Conservation (phyloP, 64 coral and sea anemone genomes). For the Pocillopora damicornis region DNA sequence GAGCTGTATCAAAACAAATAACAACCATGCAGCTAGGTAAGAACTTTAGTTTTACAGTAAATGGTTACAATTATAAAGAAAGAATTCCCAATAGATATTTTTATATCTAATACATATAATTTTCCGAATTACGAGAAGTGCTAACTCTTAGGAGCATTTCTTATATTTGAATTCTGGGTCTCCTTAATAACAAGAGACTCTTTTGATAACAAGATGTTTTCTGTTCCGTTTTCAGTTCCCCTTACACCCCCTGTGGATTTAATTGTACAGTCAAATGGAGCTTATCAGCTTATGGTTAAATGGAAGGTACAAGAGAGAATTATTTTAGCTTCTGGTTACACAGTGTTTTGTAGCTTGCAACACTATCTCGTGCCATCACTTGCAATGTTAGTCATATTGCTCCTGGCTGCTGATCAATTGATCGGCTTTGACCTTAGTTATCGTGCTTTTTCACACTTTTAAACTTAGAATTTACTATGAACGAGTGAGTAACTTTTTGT, state of each 20-base stretch:
- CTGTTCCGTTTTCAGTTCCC: conserved; percentile 37
- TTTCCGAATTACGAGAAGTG: no score
- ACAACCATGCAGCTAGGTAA: conserved; percentile 52
- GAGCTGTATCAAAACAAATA: background rate
- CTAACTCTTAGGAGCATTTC: no score
- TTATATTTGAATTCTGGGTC: no score
- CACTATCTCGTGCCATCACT: no score
- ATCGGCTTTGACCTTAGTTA: no score
- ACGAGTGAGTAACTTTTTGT: no score
- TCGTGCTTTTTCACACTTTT: background rate
- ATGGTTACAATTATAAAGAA: background rate
- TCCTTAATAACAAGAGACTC: background rate
- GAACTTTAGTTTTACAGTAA: background rate
- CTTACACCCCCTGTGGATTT: conserved; percentile 42
- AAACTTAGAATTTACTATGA: background rate
- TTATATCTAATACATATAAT: no score
- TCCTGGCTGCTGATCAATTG: no score
- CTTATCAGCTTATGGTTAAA: conserved; percentile 47
- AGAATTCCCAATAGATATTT: no score
- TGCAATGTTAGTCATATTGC: no score
- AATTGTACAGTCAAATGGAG: conserved; percentile 27
- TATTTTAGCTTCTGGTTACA: background rate
- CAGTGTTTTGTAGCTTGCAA: background rate
- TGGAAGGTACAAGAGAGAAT: conserved; percentile 39
- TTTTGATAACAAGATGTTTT: background rate